These are phyloP conservation scores for Orthonychiurus folsomi DNA, from an alignment of 2,888 invertebrate genomes.

Conservation along the genomic window DNA sequence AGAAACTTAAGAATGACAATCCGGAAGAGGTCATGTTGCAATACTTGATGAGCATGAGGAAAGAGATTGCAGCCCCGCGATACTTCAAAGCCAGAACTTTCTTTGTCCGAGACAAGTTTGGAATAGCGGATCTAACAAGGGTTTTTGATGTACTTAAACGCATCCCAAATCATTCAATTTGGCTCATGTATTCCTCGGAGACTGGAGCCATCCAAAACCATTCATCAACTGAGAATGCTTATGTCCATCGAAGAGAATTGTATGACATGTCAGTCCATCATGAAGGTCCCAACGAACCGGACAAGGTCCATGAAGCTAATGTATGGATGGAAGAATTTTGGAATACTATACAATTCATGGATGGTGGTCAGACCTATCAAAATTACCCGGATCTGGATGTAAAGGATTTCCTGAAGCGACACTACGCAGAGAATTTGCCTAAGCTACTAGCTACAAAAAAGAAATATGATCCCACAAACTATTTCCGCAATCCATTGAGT, in stretches of 20 bases:
- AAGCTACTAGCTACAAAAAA: neutral
- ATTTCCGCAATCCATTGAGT: neutral
- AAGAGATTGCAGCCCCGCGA: too few relatives aligned
- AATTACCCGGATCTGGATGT: neutral
- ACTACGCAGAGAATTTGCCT: neutral
- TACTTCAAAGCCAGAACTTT: constrained; percentile 1
- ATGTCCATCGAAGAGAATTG: too few relatives aligned
- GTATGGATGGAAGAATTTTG: too few relatives aligned
- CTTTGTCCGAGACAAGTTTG: neutral
- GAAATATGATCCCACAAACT: neutral
- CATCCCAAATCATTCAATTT: neutral
- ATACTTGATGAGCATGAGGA: too few relatives aligned
- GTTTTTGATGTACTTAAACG: neutral
- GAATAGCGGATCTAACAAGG: neutral
- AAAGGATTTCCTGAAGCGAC: neutral
- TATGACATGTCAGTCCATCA: too few relatives aligned
- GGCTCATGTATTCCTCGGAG: neutral
- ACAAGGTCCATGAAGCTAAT: too few relatives aligned
- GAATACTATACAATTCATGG: too few relatives aligned
- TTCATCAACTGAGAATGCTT: too few relatives aligned
- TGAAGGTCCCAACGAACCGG: too few relatives aligned
- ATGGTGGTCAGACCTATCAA: too few relatives aligned
- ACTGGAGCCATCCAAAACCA: neutral
- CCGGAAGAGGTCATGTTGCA: too few relatives aligned
- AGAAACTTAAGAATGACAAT: too few relatives aligned